Evolutionary conservation across 2,888 invertebrate species (phyloP), one percentile per base, ranked within the genome.

Genomic region (Drosophila affinis): DNA sequence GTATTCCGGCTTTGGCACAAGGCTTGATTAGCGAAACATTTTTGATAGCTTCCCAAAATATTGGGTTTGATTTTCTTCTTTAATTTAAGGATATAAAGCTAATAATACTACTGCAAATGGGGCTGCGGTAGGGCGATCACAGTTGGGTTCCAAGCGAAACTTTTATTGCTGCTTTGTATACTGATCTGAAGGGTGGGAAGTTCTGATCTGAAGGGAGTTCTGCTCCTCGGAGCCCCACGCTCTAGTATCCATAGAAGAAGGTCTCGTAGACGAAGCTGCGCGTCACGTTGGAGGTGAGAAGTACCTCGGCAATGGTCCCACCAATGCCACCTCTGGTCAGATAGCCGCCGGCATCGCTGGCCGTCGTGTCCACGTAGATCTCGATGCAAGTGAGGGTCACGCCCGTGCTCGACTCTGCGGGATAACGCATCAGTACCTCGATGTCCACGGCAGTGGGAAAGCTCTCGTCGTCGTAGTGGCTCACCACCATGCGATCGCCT

Each of bases 171-270:
- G 64, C 55, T 62, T 3, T 52, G 6, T 29, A 10, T 52, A 39
- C 39, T 39, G 39, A 39, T 39, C 39, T 34, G 34, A 34, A 4
- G 32, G 32, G 24, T 21, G 32, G 59, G 45, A 59, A 39, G 58
- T 65, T 75, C 76, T 75, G 55, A 47, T 34, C 34, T 39, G 39
- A 39, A 6, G 34, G 12, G 29, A 39, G 58, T 65, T 74, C 75
- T 75, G 55, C 49, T 58, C 6, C 64, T 55, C 49, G 47, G 62
- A n/a, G 39, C 7, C 18, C 9, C 45, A 45, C 54, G 61, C 64
- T 65, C 82, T 81, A 91, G 85, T 90, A 91, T 53, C 91, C 92
- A 76, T 90, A 92, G 64, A 91, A 80, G 79, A 84, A 88, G 27
- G 89, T 78, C 72, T 89, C 89, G 69, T 91, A 91, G 18, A 80